Evolutionary conservation across 2,888 invertebrate genomes (phyloP), one percentile per base, ranked within the genome.

Genomic region (Megamerina dolium): DNA sequence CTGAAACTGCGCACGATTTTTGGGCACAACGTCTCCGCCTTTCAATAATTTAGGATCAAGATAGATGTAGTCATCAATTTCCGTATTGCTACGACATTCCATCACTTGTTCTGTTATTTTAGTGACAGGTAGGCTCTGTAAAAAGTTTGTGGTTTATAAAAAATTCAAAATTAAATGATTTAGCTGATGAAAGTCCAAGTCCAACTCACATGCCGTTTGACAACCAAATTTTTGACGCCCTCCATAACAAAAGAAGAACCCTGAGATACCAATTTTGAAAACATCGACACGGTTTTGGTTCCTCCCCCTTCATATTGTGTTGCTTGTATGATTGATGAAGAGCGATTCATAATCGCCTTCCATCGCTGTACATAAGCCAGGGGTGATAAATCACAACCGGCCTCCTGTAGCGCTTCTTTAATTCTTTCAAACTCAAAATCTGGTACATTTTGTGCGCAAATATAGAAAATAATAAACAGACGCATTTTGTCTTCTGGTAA

Each of bases 211-310:
- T 99, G 96, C 75, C 90, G 85, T 73, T 99, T 99, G 8, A 99
- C 91, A 14, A 97, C 97, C 59, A 99, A 80, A 77, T 99, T 99
- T 73, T 96, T 94, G 1, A 97, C 96, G 27, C 96, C 99, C 73
- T 99, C 99, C 96, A 99, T 99, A 1, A 99, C 95, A 70, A 99
- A 96, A 26, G 92, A 91, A 0, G 96, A 97, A 17, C 96, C 95
- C 66, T 96, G 94, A 8, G 89, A 89, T 60, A 99, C 89, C 42
- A 99, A 77, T 72, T 97, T 99, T 8, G 94, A 93, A 73, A 99
- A 96, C 97, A 99, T 97, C 49, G 87, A 90, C 2, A 94, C 91
- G 1, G 96, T 96, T 74, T 92, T 94, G 0, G 94, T 94, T 19
- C 93, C 94, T 23, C 89, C 89, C 18, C 88, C 88, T 65, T 94